phyloP scores from a whole-genome alignment of 23 tunicate genomes.

The Diplosoma virens region DNA sequence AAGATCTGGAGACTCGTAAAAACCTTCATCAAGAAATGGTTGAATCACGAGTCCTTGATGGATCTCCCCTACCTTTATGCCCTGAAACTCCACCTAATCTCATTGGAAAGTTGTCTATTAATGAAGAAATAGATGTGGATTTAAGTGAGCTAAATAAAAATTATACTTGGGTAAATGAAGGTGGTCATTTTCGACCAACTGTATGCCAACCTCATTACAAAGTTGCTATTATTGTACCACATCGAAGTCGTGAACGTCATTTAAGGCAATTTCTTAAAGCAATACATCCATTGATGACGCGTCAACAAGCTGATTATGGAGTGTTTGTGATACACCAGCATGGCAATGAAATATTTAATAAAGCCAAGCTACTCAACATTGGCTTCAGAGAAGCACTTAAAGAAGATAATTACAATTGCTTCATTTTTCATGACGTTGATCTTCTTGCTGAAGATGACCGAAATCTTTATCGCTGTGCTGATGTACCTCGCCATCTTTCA shows the following conservation, averaged over 20 bases:
- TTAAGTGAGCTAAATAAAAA: constrained; percentile 14
- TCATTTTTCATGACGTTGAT: constrained; percentile 95
- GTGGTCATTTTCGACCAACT: constrained; percentile 52
- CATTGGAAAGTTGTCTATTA: constrained; percentile 39
- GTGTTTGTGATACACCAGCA: constrained; percentile 62
- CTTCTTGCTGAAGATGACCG: constrained; percentile 83
- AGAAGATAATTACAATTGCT: constrained; percentile 77
- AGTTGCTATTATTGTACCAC: constrained; percentile 89
- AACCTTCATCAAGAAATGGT: background rate
- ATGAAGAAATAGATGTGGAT: constrained; percentile 32
- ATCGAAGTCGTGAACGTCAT: constrained; percentile 70
- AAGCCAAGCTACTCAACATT: constrained; percentile 78
- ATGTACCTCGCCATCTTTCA: constrained; percentile 81
- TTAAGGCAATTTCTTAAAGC: constrained; percentile 54
- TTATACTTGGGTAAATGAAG: constrained; percentile 38
- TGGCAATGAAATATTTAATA: constrained; percentile 77
- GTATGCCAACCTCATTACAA: constrained; percentile 52
- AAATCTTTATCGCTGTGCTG: constrained; percentile 71
- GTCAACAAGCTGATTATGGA: constrained; percentile 81
- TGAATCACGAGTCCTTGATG: background rate
- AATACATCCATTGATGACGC: constrained; percentile 71
- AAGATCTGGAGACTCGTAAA: constrained; percentile 19
- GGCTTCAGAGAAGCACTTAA: constrained; percentile 67
- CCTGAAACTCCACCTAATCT: constrained; percentile 53
- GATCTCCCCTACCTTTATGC: constrained; percentile 46